Evolutionary conservation across 2,797 vertebrate species (phyloP).

Genomic region (Phalloptychus januarius): DNA sequence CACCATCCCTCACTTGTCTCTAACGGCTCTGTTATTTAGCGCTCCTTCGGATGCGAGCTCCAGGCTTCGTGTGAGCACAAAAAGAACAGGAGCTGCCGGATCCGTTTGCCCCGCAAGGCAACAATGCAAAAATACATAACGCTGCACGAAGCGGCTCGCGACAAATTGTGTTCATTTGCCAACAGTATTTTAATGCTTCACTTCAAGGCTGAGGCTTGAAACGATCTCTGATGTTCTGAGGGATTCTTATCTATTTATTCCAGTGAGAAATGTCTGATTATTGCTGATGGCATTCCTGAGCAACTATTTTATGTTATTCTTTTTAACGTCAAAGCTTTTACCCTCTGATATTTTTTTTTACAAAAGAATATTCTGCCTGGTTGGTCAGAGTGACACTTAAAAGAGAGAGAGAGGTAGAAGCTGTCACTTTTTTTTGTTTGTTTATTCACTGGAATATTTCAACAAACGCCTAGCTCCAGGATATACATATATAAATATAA

Average conservation of each 20-base stretch:
- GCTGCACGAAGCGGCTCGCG: not conserved
- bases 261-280: not conserved
- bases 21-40: not conserved
- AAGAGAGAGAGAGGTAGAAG: not conserved
- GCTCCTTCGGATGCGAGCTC: conserved; percentile 24
- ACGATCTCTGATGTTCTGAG: not conserved
- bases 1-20: conserved; percentile 16
- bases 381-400: not conserved
- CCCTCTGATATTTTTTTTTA: not conserved
- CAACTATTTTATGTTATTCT: not conserved
- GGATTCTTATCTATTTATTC: not conserved
- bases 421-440: not conserved
- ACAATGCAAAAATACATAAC: conserved; percentile 15
- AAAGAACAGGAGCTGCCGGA: conserved; percentile 3
- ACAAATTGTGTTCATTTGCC: not conserved
- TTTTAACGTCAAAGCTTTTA: not conserved
- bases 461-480: not conserved
- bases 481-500: not conserved
- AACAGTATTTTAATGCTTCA: not conserved
- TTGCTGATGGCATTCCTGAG: not conserved
- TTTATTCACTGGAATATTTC: not conserved
- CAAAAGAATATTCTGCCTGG: not conserved
- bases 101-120: conserved; percentile 17
- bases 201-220: not conserved
- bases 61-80: conserved; percentile 16